Evolutionary conservation across 2,113 vertebrate species (phyloP), one percentile per base, ranked within the genome.

Genomic region (Leucoraja erinaceus): DNA sequence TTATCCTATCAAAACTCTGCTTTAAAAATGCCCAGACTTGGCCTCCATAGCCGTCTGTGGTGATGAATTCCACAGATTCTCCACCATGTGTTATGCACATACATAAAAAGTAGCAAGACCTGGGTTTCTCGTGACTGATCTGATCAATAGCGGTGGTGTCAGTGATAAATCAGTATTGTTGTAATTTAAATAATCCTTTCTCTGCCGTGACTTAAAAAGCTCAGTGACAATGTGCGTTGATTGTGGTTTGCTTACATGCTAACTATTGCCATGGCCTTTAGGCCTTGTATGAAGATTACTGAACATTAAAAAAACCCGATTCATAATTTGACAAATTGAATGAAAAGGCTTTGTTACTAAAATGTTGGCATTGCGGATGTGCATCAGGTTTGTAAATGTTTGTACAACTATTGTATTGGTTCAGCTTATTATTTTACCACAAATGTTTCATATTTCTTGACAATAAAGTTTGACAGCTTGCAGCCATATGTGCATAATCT

Each of bases 311-410:
- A 79, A 61, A 33, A 91, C 33, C 70, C 47, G 31, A 25, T 72
- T 28, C 38, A 91, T 70, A 72, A 91, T 90, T 91, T 74, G 20
- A 47, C 68, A 91, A 72, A 91, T 72, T 54, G 68, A 91, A 91
- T 28, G 90, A 54, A 38, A 25, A 22, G 16, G 3, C 38, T 72
- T 91, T 70, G n/a, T 72, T 47, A 47, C 9, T 54, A 28, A 91
- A 91, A 9, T 72, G 38, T 54, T 72, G 31, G 33, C 14, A 91
- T 91, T 91, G 38, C 38, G 54, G 68, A 54, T 72, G 68, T 91
- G 38, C 20, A 70, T 63, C 31, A 25, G 38, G 31, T 74, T 54
- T 91, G 33, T 74, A 91, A 47, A 47, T 91, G 90, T 22, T 91
- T 72, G 68, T 72, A 74, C 68, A 91, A 90, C 28, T 74, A 47